phyloP scores from a whole-genome alignment of 2,797 vertebrate genomes.

The Amblyraja radiata region DNA sequence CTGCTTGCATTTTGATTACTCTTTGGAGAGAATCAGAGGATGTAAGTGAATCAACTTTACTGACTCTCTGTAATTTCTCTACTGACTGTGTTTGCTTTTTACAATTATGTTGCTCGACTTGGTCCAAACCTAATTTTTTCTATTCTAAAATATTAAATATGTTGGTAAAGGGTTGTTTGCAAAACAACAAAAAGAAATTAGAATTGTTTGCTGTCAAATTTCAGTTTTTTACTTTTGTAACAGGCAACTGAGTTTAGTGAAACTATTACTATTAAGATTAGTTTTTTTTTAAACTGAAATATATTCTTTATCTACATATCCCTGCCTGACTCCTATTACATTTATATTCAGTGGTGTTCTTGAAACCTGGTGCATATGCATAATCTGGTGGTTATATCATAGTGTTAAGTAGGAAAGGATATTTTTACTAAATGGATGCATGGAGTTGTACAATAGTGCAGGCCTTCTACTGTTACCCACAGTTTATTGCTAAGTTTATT shows the following conservation, averaged over 20 bases:
- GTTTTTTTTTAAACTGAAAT: not conserved
- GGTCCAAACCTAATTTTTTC: not conserved
- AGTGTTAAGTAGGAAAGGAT: not conserved
- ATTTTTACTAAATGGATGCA: not conserved
- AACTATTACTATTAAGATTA: not conserved
- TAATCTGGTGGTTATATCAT: not conserved
- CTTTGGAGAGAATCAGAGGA: not conserved
- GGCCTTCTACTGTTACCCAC: constrained; percentile 32
- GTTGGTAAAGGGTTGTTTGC: not conserved
- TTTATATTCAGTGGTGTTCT: not conserved
- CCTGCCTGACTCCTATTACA: not conserved
- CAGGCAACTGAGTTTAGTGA: not conserved
- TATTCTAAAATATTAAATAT: not conserved
- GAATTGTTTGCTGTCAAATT: constrained; percentile 3
- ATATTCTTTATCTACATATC: not conserved
- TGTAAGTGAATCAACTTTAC: not conserved
- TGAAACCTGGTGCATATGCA: not conserved
- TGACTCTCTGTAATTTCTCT: not conserved
- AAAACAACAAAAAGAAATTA: not conserved
- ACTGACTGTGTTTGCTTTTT: not conserved
- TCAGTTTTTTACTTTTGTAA: not conserved
- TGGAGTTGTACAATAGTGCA: not conserved
- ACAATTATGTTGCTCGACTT: not conserved
- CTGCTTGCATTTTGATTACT: not conserved
- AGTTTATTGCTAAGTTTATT: constrained; percentile 32